Evolutionary conservation across 2,113 vertebrate species (phyloP), one percentile per base, ranked within the genome.

Genomic region (Pseudorhombus dupliciocellatus): DNA sequence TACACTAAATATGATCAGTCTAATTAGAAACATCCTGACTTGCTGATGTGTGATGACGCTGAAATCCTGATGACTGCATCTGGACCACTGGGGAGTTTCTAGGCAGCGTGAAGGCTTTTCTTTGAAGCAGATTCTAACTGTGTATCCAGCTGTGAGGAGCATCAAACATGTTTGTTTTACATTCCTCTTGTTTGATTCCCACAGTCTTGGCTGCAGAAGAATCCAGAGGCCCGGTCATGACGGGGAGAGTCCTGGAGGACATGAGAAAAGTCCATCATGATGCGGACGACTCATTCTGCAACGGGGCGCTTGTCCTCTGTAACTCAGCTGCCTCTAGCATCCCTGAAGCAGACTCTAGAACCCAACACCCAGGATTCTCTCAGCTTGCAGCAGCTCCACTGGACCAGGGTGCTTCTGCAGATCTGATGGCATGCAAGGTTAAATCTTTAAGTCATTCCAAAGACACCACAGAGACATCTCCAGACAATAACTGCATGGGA

Each of bases 281-380:
- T 12, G 25, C 42, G 56, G 71, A 72, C 1, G 5, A 26, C 53
- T 50, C 44, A 2, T 22, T 82, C 44, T 76, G 59, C 50, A 81
- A 75, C 4, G 60, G 58, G 42, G 24, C 62, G 0, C 85, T 92
- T 6, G 73, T 93, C 78, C 79, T 92, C 73, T 88, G 90, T 72
- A 93, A 93, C 79, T 88, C 83, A 7, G 84, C 71, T 24, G 71
- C 85, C 10, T 63, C 79, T 70, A 77, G 75, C 42, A 22, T 78
- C 50, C 73, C 80, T 22, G 80, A 79, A 4, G 10, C 31, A 15
- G 74, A 79, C 31, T 57, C 53, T 54, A 37, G 74, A 44, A 28
- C 30, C 7, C 31, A 18, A 42, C 55, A 56, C 1, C n/a, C 24
- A 25, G 68, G 65, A 2, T 24, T 56, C 42, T 24, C 16, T 21